These are phyloP conservation scores for Gouania willdenowi DNA, from an alignment of 2,797 vertebrate genomes.

Conservation along the genomic window DNA sequence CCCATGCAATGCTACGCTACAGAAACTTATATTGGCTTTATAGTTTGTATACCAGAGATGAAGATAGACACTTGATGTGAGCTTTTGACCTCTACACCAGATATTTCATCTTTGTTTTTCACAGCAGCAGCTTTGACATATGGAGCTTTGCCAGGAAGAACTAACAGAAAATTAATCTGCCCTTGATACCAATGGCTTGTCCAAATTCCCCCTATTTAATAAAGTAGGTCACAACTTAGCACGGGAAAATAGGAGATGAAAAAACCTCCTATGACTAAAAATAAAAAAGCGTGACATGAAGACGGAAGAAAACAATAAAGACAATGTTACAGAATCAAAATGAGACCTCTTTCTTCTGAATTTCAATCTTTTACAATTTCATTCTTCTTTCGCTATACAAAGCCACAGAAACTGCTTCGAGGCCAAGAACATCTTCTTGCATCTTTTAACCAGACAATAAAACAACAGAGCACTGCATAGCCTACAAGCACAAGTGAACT, in stretches of 20 bases:
- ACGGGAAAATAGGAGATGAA: constrained; percentile 52
- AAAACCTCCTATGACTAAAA: constrained; percentile 45
- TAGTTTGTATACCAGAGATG: constrained; percentile 5
- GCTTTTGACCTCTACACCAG: constrained; percentile 18
- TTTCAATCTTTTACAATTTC: constrained; percentile 54
- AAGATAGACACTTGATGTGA: constrained; percentile 7
- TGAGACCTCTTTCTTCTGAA: constrained; percentile 50
- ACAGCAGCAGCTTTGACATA: constrained; percentile 46
- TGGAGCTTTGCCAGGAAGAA: constrained; percentile 53
- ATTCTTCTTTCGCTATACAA: constrained; percentile 32
- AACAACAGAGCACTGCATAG: constrained; percentile 53
- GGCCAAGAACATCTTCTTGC: constrained; percentile 58
- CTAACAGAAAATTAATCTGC: constrained; percentile 65
- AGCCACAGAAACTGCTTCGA: constrained; percentile 40
- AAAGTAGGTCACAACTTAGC: constrained; percentile 75
- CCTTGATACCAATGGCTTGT: constrained; percentile 60
- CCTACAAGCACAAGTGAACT: constrained; percentile 57
- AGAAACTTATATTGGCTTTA: constrained; percentile 3
- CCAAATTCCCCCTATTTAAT: constrained; percentile 50
- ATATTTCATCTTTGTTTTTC: constrained; percentile 21
- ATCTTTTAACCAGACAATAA: constrained; percentile 63
- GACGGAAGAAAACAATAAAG: constrained; percentile 30
- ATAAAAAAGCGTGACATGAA: constrained; percentile 41
- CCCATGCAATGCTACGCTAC: background rate
- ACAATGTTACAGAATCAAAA: constrained; percentile 55